Evolutionary conservation across 2,797 vertebrate genomes (phyloP), one percentile per base, ranked within the genome.

Genomic region (Tapirus indicus): DNA sequence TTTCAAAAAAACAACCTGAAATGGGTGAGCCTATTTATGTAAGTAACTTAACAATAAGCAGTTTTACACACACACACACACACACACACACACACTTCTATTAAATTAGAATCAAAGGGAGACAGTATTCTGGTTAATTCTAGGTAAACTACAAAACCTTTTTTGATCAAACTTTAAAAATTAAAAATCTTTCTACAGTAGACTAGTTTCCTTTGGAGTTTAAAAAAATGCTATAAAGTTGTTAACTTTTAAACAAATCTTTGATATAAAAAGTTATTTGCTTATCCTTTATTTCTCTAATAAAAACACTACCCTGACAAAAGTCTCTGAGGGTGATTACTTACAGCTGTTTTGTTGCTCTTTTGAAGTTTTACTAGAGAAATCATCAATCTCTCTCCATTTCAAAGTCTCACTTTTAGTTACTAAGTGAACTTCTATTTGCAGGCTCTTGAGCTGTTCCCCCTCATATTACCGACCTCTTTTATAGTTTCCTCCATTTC

Each of bases 111-210:
- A 84, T 79, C 49, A 75, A 79, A 77, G 44, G 12, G 27, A 87
- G 68, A 60, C 6, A 44, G n/a, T 54, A 29, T 35, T 83, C 23
- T 60, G 41, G 32, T 58, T 88, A 93, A 68, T 44, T 84, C 79
- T 79, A 85, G 32, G 23, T 41, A 90, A 68, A 79, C 80, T 75
- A 60, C 14, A 94, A 93, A 90, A 94, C 1, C 20, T 64, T 93
- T 93, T 69, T 56, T 79, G 18, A 95, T 5, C 29, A 10, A 82
- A 68, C 47, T 88, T n/a, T 85, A 86, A 79, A 27, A 86, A 91
- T 62, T 21, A 29, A 21, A 56, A 54, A 64, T n/a, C n/a, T 56
- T 78, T 77, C 62, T 16, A 44, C 16, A 77, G 66, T 7, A 25
- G 23, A 94, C 35, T 84, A 77, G 60, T 29, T n/a, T 49, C 23